phyloP scores from a whole-genome alignment of 2,113 vertebrate species.

The Lanius ludovicianus region DNA sequence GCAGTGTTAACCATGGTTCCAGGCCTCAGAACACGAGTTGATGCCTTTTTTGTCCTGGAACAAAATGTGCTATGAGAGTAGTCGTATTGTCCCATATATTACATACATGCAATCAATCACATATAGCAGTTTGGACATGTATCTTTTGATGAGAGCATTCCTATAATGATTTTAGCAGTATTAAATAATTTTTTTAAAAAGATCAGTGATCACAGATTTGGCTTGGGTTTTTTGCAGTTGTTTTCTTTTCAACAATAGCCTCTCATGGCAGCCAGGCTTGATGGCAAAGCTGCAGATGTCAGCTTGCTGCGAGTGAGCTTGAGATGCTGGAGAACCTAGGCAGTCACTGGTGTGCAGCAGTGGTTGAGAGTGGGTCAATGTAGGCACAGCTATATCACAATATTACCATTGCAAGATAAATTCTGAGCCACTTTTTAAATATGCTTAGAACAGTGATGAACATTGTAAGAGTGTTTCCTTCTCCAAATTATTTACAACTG shows the following conservation, averaged over 20 bases:
- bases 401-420: background rate
- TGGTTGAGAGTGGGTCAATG: background rate
- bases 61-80: background rate
- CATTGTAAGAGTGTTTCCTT: background rate
- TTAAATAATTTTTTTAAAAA: background rate
- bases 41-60: slow-evolving; percentile 21
- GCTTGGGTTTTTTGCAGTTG: background rate
- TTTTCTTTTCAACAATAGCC: background rate
- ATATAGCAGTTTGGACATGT: background rate
- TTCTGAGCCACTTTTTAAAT: background rate
- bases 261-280: background rate
- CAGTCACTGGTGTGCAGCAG: background rate
- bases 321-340: background rate
- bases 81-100: background rate
- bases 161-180: background rate
- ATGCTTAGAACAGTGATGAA: background rate
- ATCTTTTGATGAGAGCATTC: background rate
- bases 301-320: background rate
- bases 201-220: background rate
- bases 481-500: background rate
- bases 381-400: background rate
- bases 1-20: background rate
- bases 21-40: background rate
- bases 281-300: background rate
- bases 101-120: background rate